phyloP scores from a whole-genome alignment of 2,113 vertebrate genomes.

The Scolopax mira region DNA sequence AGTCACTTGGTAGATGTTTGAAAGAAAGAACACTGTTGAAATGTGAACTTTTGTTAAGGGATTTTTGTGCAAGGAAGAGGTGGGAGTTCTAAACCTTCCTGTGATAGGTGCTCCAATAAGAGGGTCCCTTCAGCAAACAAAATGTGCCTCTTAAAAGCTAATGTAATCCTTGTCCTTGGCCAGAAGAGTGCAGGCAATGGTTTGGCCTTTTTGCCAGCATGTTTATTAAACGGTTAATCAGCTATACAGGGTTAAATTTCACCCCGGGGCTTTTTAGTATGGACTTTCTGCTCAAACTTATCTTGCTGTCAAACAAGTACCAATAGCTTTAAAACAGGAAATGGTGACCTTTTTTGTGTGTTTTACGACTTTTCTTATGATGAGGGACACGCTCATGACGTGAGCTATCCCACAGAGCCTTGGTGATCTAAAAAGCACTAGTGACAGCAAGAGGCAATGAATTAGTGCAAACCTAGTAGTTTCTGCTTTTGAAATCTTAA shows the following conservation, averaged over 20 bases:
- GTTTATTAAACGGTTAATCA: constrained; percentile 62
- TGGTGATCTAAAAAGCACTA: not conserved
- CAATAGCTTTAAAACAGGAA: constrained; percentile 3
- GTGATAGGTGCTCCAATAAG: not conserved
- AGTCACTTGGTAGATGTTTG: not conserved
- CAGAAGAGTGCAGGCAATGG: constrained; percentile 38
- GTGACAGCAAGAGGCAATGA: not conserved
- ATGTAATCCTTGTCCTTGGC: constrained; percentile 26
- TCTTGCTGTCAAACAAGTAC: not conserved
- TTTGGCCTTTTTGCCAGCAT: constrained; percentile 38
- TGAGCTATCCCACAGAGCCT: not conserved
- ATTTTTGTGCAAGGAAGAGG: not conserved
- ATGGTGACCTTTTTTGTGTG: not conserved
- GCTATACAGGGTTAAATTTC: constrained; percentile 56
- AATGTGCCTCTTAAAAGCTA: not conserved
- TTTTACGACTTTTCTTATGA: not conserved
- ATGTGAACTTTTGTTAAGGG: not conserved
- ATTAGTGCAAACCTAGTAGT: not conserved
- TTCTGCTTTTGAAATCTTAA: not conserved
- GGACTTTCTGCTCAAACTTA: constrained; percentile 17
- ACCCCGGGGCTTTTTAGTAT: constrained; percentile 31
- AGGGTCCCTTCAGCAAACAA: not conserved
- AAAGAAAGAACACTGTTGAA: not conserved
- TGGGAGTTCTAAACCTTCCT: not conserved
- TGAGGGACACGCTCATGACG: not conserved